These are phyloP conservation scores for Chamaea fasciata DNA, from an alignment of 2,113 vertebrate genomes.

Conservation along the genomic window DNA sequence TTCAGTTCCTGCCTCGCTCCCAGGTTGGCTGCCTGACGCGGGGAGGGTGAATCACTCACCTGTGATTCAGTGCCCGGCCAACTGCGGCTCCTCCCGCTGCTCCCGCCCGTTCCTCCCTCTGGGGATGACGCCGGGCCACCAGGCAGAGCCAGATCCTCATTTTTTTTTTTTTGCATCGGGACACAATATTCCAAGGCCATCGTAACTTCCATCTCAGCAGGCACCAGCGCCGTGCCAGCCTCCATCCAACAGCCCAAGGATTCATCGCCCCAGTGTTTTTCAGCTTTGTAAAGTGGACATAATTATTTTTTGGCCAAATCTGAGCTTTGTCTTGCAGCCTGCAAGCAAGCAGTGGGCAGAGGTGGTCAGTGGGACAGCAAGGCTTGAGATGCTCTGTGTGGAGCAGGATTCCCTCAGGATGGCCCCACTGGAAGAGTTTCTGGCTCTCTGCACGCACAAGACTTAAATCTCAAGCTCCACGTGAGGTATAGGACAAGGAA, in stretches of 20 bases:
- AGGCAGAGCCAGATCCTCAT: neutral
- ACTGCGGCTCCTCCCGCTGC: neutral
- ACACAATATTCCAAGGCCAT: rapidly evolving
- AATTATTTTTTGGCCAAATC: neutral
- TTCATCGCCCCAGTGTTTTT: neutral
- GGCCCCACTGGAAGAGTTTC: neutral
- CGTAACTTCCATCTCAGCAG: neutral
- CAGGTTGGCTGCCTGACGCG: neutral
- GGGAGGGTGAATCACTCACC: neutral
- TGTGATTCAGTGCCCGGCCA: neutral
- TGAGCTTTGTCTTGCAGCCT: neutral
- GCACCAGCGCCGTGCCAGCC: rapidly evolving
- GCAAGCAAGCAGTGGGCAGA: neutral
- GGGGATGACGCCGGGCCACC: rapidly evolving
- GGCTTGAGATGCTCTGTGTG: neutral
- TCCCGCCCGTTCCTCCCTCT: neutral
- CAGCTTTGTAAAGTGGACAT: neutral
- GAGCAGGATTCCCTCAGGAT: neutral
- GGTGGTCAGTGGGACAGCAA: rapidly evolving
- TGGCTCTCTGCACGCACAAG: neutral
- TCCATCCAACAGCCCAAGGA: neutral
- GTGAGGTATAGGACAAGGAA: rapidly evolving
- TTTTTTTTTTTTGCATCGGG: rapidly evolving
- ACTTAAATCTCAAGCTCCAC: neutral
- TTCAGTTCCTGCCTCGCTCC: neutral